phyloP scores from a whole-genome alignment of 2,888 invertebrate genomes.

The Myopa tessellatipennis region DNA sequence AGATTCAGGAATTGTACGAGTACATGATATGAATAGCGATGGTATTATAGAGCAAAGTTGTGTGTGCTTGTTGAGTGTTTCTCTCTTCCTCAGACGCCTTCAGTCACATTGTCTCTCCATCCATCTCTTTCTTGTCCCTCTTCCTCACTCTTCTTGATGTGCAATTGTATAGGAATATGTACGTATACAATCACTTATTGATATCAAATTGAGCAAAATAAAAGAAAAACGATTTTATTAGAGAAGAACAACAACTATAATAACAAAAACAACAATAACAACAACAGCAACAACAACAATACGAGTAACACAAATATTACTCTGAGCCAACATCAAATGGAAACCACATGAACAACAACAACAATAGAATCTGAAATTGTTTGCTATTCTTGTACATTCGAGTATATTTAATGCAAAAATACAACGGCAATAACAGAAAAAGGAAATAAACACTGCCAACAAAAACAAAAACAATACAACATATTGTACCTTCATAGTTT shows the following conservation, averaged over 20 bases:
- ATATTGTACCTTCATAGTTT: background rate
- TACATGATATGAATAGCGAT: too few relatives aligned
- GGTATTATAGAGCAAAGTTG: too few relatives aligned
- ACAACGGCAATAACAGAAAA: background rate
- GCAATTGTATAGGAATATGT: background rate
- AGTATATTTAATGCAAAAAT: conserved; percentile 22
- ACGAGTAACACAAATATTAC: too few relatives aligned
- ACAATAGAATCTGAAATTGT: too few relatives aligned
- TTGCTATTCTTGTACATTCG: background rate
- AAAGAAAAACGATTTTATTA: conserved; percentile 27
- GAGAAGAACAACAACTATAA: conserved; percentile 23
- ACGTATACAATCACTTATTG: conserved; percentile 16
- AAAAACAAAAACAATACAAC: background rate
- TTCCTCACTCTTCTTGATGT: too few relatives aligned
- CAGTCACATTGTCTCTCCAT: too few relatives aligned
- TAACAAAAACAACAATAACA: too few relatives aligned
- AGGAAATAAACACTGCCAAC: background rate
- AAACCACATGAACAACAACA: conserved; percentile 22
- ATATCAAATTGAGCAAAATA: conserved; percentile 38
- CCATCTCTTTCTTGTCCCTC: too few relatives aligned
- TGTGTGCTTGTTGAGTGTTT: too few relatives aligned
- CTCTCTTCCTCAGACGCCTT: too few relatives aligned
- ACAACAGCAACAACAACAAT: background rate
- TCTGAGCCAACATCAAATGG: conserved; percentile 13
- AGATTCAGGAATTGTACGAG: too few relatives aligned